These are phyloP conservation scores for Phalacrocorax carbo DNA, from an alignment of 2,113 vertebrate species.

Conservation along the genomic window DNA sequence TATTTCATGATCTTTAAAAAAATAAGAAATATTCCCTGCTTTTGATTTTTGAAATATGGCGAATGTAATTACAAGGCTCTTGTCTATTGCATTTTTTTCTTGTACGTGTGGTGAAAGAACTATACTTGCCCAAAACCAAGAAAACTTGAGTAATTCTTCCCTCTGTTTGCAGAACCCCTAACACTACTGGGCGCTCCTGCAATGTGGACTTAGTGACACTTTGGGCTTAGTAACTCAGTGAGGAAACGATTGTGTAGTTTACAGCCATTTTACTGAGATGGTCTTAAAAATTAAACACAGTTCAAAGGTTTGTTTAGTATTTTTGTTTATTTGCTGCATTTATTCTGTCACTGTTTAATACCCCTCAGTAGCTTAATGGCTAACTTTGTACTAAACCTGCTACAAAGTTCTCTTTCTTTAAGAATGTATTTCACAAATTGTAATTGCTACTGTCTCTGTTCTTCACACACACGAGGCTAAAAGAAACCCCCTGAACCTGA, in stretches of 20 bases:
- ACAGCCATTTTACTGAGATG: background rate
- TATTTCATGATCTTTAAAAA: constrained; percentile 28
- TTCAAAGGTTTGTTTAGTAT: background rate
- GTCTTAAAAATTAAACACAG: background rate
- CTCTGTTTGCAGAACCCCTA: background rate
- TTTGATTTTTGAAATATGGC: constrained; percentile 9
- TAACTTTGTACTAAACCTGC: background rate
- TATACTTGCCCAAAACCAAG: background rate
- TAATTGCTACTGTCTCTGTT: background rate
- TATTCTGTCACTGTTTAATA: background rate
- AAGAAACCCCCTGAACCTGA: background rate
- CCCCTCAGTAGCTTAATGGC: background rate
- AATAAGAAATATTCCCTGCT: constrained; percentile 8
- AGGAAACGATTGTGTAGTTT: background rate
- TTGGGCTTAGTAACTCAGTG: background rate
- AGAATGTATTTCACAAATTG: background rate
- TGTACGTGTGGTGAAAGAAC: background rate
- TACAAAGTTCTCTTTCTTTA: background rate
- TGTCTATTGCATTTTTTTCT: background rate
- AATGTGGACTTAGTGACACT: background rate
- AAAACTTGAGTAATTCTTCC: background rate
- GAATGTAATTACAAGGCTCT: background rate
- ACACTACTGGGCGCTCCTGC: background rate
- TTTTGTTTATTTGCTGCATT: background rate
- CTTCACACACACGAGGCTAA: background rate